These are phyloP conservation scores for Hiodon tergisus DNA, from an alignment of 2,113 vertebrate species.

Conservation along the genomic window DNA sequence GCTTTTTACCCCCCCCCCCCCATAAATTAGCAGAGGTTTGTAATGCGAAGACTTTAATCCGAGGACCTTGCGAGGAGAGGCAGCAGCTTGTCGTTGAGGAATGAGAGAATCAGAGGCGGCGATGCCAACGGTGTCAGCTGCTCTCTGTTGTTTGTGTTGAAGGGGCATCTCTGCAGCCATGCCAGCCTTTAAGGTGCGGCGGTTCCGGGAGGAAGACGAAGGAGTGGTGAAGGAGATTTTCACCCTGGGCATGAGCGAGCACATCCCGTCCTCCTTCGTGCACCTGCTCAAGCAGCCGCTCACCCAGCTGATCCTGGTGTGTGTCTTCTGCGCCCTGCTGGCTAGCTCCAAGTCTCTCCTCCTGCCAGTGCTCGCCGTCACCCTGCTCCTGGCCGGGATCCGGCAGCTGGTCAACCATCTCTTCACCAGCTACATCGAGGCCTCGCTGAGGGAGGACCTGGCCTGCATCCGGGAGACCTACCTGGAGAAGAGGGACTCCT, in stretches of 20 bases:
- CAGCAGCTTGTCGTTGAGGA: too few species aligned
- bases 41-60: too few species aligned
- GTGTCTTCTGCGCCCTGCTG: constrained; percentile 56
- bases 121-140: constrained; percentile 6
- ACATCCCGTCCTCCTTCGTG: constrained; percentile 57
- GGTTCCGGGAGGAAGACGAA: constrained; percentile 48
- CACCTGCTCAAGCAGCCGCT: constrained; percentile 61
- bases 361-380: constrained; percentile 57
- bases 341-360: constrained; percentile 61
- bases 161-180: constrained; percentile 40
- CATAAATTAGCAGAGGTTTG: too few species aligned
- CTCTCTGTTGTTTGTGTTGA: constrained; percentile 12
- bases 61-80: too few species aligned
- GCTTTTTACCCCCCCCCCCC: too few species aligned
- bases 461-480: constrained; percentile 47
- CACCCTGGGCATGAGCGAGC: constrained; percentile 63
- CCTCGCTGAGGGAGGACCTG: constrained; percentile 47
- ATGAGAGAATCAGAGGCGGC: background rate
- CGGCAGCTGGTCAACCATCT: constrained; percentile 48
- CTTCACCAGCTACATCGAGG: constrained; percentile 56
- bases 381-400: constrained; percentile 55
- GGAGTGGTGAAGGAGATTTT: constrained; percentile 61
- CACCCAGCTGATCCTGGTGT: constrained; percentile 59
- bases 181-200: constrained; percentile 57
- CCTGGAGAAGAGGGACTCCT: constrained; percentile 45